Evolutionary conservation across 2,888 invertebrate genomes (phyloP), one percentile per base, ranked within the genome.

Genomic region (Tinea semifulvella): DNA sequence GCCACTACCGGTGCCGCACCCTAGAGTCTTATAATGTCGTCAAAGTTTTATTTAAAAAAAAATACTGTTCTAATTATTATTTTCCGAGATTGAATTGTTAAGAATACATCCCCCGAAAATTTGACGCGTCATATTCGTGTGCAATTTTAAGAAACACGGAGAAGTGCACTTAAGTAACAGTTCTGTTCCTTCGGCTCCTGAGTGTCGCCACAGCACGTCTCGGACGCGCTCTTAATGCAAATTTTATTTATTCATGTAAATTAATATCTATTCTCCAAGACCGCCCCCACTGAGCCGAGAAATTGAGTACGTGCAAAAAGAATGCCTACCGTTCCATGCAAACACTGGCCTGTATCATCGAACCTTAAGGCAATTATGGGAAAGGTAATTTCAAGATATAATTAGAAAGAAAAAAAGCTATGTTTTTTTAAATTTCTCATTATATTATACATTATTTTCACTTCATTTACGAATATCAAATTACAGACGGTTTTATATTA

Each of bases 161-260:
- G 18, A 18, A 14, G 10, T 16, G 16, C 16, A 18, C 17, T 18
- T 16, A 5, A 18, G 11, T 3, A 2, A 5, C 2, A 36, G 18
- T 18, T 18, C 6, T 36, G 2, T 18, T 18, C 17, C 18, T 36
- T 16, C 36, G 18, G 17, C 40, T 20, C 17, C n/a, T 10, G 16
- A 35, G 39, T 44, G 46, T 48, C 46, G 45, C 42, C 18, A 26
- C 26, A 46, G 42, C 45, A 47, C 58, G 56, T 61, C 65, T 63
- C 51, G 63, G 64, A 68, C 72, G 22, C 38, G 75, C 72, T 71
- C 56, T 66, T 72, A 74, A 79, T 79, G 79, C 75, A 77, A 80
- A 80, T 80, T 79, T 75, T 76, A 79, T 80, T 79, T 79, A 79
- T 77, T 76, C 76, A 80, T 80, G 80, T 77, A 80, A 79, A 79